Evolutionary conservation across 2,113 vertebrate genomes (phyloP).

Genomic region (Sorex araneus): DNA sequence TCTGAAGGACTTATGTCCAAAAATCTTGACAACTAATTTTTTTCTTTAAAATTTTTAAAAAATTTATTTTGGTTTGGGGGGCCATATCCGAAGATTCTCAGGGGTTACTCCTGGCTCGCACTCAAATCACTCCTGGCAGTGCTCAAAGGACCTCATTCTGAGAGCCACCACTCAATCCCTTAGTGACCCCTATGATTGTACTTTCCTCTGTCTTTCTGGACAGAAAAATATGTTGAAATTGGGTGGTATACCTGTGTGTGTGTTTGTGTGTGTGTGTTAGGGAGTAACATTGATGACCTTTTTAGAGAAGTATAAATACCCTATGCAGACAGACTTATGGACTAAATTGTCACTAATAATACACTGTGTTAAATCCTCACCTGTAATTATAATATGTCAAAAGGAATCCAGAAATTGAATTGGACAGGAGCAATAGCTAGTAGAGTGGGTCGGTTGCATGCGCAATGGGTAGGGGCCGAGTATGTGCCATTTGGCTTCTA

Average conservation of each 20-base stretch:
- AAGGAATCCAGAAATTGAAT: not conserved
- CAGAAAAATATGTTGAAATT: not conserved
- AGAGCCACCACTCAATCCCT: not conserved
- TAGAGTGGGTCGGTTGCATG: no score
- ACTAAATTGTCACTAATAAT: not conserved
- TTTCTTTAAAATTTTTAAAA: no score
- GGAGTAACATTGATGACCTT: not conserved
- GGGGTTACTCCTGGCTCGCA: no score
- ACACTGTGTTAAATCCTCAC: not conserved
- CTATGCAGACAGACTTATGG: conserved; percentile 1
- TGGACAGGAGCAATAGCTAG: no score
- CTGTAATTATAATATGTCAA: not conserved
- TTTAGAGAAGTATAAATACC: not conserved
- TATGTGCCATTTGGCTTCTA: no score
- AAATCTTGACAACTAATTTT: not conserved
- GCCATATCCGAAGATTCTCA: no score
- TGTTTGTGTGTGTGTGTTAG: no score
- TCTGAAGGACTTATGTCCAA: not conserved
- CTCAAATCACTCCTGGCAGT: no score
- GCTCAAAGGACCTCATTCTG: not conserved
- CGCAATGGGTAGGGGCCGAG: no score
- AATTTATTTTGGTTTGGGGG: no score
- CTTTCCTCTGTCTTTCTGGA: not conserved
- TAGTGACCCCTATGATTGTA: not conserved
- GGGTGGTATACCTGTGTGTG: no score